Percentiles rank a stretch among this genome's conserved stretches.
These are phyloP conservation scores for Antheraea pernyi DNA, from an alignment of 1,140 invertebrate genomes.

Conservation along the genomic window DNA sequence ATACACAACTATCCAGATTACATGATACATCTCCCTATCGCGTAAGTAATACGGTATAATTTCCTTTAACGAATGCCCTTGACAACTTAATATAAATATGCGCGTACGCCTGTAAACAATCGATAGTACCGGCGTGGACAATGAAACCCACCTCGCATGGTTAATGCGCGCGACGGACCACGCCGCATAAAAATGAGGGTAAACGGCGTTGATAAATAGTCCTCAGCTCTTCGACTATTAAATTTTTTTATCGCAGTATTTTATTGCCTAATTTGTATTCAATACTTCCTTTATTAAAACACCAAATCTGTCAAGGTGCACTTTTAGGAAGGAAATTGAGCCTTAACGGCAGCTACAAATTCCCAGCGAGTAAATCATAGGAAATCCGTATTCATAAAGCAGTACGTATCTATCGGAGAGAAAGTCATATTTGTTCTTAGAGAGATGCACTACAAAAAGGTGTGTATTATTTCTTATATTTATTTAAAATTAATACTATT, in stretches of 20 bases:
- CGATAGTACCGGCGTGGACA: constrained; percentile 53
- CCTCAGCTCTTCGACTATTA: constrained; percentile 53
- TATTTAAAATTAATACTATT: too few relatives aligned
- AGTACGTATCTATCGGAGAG: constrained; percentile 46
- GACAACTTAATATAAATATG: constrained; percentile 32
- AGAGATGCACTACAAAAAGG: background rate
- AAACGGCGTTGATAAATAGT: constrained; percentile 38
- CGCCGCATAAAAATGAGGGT: constrained; percentile 65
- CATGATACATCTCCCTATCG: constrained; percentile 26
- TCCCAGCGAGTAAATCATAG: constrained; percentile 26
- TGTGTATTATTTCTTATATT: too few relatives aligned
- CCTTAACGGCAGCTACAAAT: constrained; percentile 8
- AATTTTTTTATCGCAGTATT: constrained; percentile 53
- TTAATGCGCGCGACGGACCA: constrained; percentile 58
- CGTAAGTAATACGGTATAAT: constrained; percentile 38
- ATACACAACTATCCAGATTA: constrained; percentile 12
- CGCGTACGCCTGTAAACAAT: constrained; percentile 62
- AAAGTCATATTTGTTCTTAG: constrained; percentile 36
- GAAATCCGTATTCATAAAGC: constrained; percentile 29
- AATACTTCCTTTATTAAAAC: constrained; percentile 47
- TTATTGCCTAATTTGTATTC: constrained; percentile 69
- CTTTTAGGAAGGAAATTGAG: background rate
- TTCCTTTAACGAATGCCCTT: constrained; percentile 34
- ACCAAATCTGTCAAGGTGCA: constrained; percentile 22
- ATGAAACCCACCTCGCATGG: constrained; percentile 58